Evolutionary conservation across 2,888 invertebrate species (phyloP).

Genomic region (Chymomyza amoena): DNA sequence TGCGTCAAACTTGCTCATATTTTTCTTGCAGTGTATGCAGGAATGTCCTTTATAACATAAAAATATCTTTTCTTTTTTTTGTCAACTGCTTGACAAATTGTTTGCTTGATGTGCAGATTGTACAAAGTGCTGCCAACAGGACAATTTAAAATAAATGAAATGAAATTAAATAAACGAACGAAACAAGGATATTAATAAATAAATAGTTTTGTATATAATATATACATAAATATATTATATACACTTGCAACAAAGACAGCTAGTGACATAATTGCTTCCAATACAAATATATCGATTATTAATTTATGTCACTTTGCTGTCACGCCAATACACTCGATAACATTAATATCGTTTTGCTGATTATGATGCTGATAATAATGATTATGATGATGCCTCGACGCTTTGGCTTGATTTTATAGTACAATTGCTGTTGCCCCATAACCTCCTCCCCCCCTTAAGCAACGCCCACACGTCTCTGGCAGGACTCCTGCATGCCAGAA

Average conservation of each 20-base stretch:
- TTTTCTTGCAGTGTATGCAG: too few relatives aligned
- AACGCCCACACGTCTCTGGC: background rate
- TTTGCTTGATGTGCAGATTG: constrained; percentile 9
- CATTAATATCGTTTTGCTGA: background rate
- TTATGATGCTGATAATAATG: background rate
- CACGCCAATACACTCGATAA: background rate
- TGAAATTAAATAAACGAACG: background rate
- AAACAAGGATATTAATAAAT: background rate
- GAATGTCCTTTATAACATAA: too few relatives aligned
- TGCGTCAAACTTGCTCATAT: too few relatives aligned
- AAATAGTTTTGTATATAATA: background rate
- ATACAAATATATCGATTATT: background rate
- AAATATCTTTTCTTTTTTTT: constrained; percentile 8
- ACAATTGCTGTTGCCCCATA: background rate
- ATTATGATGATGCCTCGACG: background rate
- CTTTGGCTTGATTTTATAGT: background rate
- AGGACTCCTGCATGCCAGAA: background rate
- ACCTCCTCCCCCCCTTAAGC: background rate
- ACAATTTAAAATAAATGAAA: background rate
- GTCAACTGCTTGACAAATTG: constrained; percentile 45
- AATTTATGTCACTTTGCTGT: constrained; percentile 2
- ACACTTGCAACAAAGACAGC: background rate
- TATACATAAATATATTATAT: background rate
- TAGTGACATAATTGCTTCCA: background rate
- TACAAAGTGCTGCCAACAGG: background rate